Evolutionary conservation across 2,113 vertebrate genomes (phyloP).

Genomic region (Fregata magnificens): DNA sequence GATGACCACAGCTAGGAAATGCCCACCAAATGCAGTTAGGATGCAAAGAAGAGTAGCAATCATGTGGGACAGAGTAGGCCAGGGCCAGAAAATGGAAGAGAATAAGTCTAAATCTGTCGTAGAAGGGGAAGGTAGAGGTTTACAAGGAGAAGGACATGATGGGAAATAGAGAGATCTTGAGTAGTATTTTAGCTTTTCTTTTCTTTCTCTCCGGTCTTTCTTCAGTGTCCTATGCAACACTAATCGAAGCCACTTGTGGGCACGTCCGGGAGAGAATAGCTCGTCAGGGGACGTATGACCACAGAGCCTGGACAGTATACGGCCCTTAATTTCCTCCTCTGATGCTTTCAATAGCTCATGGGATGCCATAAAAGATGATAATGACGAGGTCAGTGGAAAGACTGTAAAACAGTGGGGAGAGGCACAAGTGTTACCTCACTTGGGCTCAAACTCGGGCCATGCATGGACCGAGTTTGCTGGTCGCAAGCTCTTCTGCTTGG

Average conservation of each 20-base stretch:
- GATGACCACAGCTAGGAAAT: background rate
- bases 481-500: background rate
- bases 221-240: background rate
- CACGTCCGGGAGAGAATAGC: background rate
- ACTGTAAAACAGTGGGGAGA: slow-evolving; percentile 63
- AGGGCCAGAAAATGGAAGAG: background rate
- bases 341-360: slow-evolving; percentile 22
- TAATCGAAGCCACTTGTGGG: background rate
- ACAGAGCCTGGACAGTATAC: slow-evolving; percentile 37
- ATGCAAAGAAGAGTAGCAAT: background rate
- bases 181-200: background rate
- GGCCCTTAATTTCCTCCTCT: slow-evolving; percentile 62
- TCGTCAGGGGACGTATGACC: background rate
- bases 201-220: background rate
- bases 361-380: slow-evolving; percentile 60
- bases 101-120: background rate
- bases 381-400: background rate
- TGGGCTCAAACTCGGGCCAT: background rate
- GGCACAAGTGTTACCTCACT: background rate
- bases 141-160: background rate
- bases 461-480: background rate
- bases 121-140: background rate
- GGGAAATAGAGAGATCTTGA: background rate
- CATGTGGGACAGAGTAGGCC: background rate
- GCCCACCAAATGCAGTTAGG: background rate